Percentiles rank a stretch among this genome's conserved stretches.
Evolutionary conservation across 2,113 vertebrate species (phyloP).

Genomic region (Eudyptes chrysolophus): DNA sequence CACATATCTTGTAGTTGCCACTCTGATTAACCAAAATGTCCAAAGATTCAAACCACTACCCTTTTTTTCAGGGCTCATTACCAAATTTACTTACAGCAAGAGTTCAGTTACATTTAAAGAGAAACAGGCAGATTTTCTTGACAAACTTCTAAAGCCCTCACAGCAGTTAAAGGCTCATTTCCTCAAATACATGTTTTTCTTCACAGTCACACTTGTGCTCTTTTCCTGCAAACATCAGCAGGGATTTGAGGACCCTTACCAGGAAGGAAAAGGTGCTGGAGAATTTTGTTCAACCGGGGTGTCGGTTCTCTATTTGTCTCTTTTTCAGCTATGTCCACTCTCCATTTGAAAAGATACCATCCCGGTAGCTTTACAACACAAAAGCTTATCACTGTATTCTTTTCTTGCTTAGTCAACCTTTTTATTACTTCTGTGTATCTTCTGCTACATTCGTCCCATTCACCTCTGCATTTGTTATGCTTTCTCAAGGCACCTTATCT

Average conservation of each 20-base stretch:
- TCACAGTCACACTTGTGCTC: background rate
- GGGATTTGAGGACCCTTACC: background rate
- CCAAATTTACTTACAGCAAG: background rate
- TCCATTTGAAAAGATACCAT: background rate
- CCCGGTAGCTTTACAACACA: background rate
- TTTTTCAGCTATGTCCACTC: background rate
- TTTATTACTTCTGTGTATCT: background rate
- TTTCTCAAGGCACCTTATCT: conserved; percentile 15
- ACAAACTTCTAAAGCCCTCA: background rate
- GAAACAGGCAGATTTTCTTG: background rate
- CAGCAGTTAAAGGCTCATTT: background rate
- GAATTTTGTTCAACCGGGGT: background rate
- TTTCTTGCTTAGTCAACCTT: background rate
- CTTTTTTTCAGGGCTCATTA: background rate
- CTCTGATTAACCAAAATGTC: background rate
- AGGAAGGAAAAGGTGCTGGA: background rate
- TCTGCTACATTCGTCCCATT: background rate
- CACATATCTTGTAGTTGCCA: background rate
- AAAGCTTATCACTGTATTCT: background rate
- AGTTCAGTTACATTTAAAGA: background rate
- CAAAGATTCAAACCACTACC: background rate
- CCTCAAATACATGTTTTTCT: background rate
- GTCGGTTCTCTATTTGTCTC: background rate
- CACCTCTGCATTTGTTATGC: background rate
- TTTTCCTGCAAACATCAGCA: background rate